Percentiles rank a stretch among this genome's conserved stretches.
These are phyloP conservation scores for Megastigmus dorsalis DNA, from an alignment of 2,888 invertebrate species.

Conservation along the genomic window DNA sequence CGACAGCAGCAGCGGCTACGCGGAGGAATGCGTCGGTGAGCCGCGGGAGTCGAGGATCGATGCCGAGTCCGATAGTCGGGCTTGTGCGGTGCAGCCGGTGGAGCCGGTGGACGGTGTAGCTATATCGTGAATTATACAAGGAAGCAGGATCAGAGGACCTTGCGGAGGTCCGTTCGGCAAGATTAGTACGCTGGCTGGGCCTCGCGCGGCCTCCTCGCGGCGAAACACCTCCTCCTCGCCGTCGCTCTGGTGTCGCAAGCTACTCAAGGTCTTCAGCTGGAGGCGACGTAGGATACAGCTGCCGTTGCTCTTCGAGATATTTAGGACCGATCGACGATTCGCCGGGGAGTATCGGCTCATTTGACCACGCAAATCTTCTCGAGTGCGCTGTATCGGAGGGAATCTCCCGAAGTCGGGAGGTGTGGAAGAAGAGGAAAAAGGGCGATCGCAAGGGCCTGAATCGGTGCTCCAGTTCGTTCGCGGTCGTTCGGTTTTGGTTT, in stretches of 20 bases:
- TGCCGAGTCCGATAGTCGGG: not conserved
- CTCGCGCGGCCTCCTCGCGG: not conserved
- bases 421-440: too few species aligned
- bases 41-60: not conserved
- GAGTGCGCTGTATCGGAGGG: too few species aligned
- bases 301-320: conserved; percentile 46
- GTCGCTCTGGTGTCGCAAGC: conserved; percentile 34
- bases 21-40: too few species aligned
- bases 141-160: not conserved
- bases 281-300: conserved; percentile 20
- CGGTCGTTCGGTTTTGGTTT: too few species aligned
- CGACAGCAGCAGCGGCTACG: too few species aligned
- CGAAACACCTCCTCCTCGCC: not conserved
- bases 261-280: conserved; percentile 3
- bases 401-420: too few species aligned
- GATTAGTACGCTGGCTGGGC: not conserved
- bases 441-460: too few species aligned
- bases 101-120: not conserved
- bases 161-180: not conserved
- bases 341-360: conserved; percentile 48
- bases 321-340: conserved; percentile 47
- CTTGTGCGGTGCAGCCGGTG: not conserved
- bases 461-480: too few species aligned
- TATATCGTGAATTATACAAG: not conserved
- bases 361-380: too few species aligned